Evolutionary conservation across 2,113 vertebrate genomes (phyloP), one percentile per base, ranked within the genome.

Genomic region (Puntigrus tetrazona): DNA sequence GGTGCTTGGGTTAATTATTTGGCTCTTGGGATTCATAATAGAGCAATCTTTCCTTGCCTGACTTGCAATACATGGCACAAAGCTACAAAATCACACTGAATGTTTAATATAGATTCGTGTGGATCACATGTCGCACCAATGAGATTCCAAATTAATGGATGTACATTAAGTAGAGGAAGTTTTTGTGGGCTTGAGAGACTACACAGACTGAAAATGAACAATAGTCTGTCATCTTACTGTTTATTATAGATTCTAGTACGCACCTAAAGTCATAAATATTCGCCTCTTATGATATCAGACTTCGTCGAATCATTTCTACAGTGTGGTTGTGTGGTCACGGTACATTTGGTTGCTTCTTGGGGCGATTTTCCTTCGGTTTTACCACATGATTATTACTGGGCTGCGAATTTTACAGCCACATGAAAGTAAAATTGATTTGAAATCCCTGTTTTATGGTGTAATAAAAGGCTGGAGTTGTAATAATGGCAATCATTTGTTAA

Each of bases 381-480:
- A 27, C 25, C 31, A 27, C 47, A 36, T n/a, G 67, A 34, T 78
- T 45, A 78, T 74, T 20, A 43, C 63, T 22, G 34, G 52, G 45
- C 78, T 82, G 63, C 27, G 47, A 38, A 31, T 72, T 57, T 86
- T 57, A 78, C 18, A 27, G 36, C 27, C n/a, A 6, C 20, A 52
- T 61, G 38, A 61, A 82, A 86, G 65, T 13, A 18, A 6, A 69
- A 27, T 72, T 75, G 41, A 73, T 78, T 78, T 86, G 27, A 78
- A 70, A 25, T 77, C 20, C 45, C 3, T 22, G 18, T 63, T 34
- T 82, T 70, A 38, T 78, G 47, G 79, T 47, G 57, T 77, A 81
- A 74, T 76, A 43, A 85, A 65, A 41, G 43, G 2, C 47, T 57
- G n/a, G 31, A 82, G 69, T 47, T 41, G 16, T 43, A 83, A 7